phyloP scores from a whole-genome alignment of 2,797 vertebrate genomes.

The Pangasius sanitwongsei region DNA sequence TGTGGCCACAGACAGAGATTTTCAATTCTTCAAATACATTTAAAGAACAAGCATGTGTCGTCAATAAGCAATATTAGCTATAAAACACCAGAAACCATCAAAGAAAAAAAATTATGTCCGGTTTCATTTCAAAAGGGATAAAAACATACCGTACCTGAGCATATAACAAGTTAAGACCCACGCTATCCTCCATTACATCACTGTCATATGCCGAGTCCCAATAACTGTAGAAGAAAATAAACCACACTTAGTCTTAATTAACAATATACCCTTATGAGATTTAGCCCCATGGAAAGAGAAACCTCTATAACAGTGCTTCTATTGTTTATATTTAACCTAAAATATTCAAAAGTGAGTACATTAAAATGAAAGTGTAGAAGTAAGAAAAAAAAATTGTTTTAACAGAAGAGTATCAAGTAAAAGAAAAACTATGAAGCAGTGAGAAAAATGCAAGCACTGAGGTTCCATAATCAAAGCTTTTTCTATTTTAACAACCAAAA shows the following conservation, averaged over 20 bases:
- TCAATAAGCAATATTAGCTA: not conserved
- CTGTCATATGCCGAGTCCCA: conserved; percentile 95
- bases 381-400: not conserved
- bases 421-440: not conserved
- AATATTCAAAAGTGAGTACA: not conserved
- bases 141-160: conserved; percentile 78
- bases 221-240: conserved; percentile 77
- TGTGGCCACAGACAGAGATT: not conserved
- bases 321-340: not conserved
- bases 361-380: not conserved
- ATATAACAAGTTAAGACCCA: conserved; percentile 92
- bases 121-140: not conserved
- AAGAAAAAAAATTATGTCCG: not conserved
- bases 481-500: not conserved
- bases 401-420: not conserved
- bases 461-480: not conserved
- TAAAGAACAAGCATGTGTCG: not conserved
- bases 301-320: conserved; percentile 36
- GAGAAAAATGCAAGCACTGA: too few relatives aligned
- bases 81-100: not conserved
- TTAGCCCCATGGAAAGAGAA: not conserved
- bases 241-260: not conserved
- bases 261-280: not conserved
- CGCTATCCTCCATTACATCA: conserved; percentile 93
- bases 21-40: not conserved